Evolutionary conservation across 2,888 invertebrate genomes (phyloP).

Genomic region (Lasioglossum leucozonium): DNA sequence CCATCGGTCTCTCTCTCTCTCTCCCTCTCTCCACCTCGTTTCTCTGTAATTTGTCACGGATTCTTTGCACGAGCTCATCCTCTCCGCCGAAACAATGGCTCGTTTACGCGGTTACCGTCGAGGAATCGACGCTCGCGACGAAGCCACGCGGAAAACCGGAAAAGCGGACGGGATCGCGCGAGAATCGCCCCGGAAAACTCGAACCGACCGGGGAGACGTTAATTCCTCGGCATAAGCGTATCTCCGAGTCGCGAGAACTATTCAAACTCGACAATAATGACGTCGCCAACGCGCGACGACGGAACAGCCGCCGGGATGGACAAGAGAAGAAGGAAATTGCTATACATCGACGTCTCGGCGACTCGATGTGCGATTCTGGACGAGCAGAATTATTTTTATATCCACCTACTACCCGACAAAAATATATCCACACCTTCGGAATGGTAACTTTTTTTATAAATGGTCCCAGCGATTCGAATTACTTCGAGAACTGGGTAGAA

Average conservation of each 20-base stretch:
- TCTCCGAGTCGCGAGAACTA: conserved; percentile 4
- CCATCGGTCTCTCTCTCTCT: not conserved
- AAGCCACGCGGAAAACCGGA: not conserved
- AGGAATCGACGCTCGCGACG: not conserved
- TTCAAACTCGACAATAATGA: conserved; percentile 27
- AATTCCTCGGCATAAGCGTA: conserved; percentile 13
- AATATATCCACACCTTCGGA: not conserved
- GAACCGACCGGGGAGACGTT: conserved; percentile 1
- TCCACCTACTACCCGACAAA: not conserved
- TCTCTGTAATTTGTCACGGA: conserved; percentile 11
- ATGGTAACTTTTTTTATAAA: not conserved
- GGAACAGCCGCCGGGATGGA: conserved; percentile 3
- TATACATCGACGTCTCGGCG: conserved; percentile 1
- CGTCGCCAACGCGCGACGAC: not conserved
- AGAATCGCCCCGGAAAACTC: conserved; percentile 3
- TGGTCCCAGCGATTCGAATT: too few relatives aligned
- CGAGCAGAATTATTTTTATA: not conserved
- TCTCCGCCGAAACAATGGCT: not conserved
- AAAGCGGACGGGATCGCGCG: not conserved
- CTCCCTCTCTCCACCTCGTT: not conserved
- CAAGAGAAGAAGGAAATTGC: conserved; percentile 21
- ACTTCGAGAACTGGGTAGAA: too few relatives aligned
- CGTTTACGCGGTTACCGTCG: conserved; percentile 22
- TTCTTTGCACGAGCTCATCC: conserved; percentile 23
- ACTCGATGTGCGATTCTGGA: not conserved